Evolutionary conservation across 2,888 invertebrate species (phyloP).

Genomic region (Andrena minutula): DNA sequence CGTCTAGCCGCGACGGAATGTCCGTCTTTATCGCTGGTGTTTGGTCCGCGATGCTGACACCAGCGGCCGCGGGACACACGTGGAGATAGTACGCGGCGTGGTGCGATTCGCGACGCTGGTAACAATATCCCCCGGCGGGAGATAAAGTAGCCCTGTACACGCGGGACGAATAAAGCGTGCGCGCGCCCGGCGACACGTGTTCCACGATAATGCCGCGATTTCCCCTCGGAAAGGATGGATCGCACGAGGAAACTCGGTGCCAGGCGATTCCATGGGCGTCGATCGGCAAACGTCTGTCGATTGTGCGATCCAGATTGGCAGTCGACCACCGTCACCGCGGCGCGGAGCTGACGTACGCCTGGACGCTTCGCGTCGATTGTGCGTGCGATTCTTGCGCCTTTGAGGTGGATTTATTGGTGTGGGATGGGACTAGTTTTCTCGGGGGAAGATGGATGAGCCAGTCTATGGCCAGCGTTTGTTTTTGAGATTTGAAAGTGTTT

Average conservation of each 20-base stretch:
- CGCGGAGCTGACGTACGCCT: constrained; percentile 7
- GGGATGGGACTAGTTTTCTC: too few species aligned
- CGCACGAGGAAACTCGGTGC: constrained; percentile 49
- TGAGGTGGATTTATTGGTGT: too few species aligned
- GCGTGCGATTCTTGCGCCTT: neutral
- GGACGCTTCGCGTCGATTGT: constrained; percentile 9
- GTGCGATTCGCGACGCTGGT: constrained; percentile 73
- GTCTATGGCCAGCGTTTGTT: too few species aligned
- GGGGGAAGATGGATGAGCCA: too few species aligned
- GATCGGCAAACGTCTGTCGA: constrained; percentile 34
- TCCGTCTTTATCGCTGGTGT: constrained; percentile 45
- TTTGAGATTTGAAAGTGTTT: too few species aligned
- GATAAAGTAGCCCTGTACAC: constrained; percentile 60
- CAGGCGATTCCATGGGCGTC: constrained; percentile 62
- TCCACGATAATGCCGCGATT: constrained; percentile 69
- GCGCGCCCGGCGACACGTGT: constrained; percentile 69
- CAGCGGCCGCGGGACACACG: constrained; percentile 65
- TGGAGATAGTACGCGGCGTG: constrained; percentile 68
- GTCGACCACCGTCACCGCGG: constrained; percentile 19
- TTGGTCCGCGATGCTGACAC: constrained; percentile 62
- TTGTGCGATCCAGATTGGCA: constrained; percentile 48
- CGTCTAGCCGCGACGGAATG: constrained; percentile 45
- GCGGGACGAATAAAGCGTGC: constrained; percentile 29
- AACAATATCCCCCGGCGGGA: constrained; percentile 68
- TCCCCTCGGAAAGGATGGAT: constrained; percentile 17